Base-by-base conservation (phyloP, 1,140 invertebrate species). In the Drosophila albomicans region DNA sequence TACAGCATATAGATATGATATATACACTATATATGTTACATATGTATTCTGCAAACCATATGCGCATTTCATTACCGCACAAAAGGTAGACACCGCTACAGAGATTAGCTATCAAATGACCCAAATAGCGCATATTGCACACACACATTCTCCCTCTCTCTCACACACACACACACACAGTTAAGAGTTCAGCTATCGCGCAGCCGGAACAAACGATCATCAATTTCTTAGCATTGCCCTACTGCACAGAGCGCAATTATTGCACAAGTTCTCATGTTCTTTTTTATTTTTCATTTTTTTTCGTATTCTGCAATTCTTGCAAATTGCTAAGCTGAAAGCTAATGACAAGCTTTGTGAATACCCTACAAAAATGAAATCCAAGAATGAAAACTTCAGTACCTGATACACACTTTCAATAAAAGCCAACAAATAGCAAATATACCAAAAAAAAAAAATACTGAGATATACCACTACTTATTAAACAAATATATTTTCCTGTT, bases 91-190 rank as follows among this genome's bases (percentile, higher is more conserved):
- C 48, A 28, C 13, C 54, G 43, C 20, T 25, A 25, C 20, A 68
- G 56, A 74, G 71, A 74, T 74, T 74, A 74, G 71, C 64, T 74
- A 74, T 74, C 71, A 54, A 68, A 10, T 68, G 71, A 74, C 71
- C 71, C 71, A 54, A 67, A 73, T 73, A 52, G n/a, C 51, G 13
- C 28, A 32, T 7, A 69, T 10, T 38, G 41, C 16, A 49, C 45
- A 51, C 45, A 41, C n/a, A 43, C 25, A 48, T 25, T 28, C 5
- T 54, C 1, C 6, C 8, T 32, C n/a, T 32, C n/a, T 54, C 28
- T 28, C n/a, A 38, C 8, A 10, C 35, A 38, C 35, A 38, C 35
- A 11, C 30, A 32, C n/a, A n/a, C 5, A 32, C 7, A 32, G 1
- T 1, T 5, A 32, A 3, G 35, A 38, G 4, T 7, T 54, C 20